Evolutionary conservation across 1,140 invertebrate genomes (phyloP).

Genomic region (Ericerus pela): DNA sequence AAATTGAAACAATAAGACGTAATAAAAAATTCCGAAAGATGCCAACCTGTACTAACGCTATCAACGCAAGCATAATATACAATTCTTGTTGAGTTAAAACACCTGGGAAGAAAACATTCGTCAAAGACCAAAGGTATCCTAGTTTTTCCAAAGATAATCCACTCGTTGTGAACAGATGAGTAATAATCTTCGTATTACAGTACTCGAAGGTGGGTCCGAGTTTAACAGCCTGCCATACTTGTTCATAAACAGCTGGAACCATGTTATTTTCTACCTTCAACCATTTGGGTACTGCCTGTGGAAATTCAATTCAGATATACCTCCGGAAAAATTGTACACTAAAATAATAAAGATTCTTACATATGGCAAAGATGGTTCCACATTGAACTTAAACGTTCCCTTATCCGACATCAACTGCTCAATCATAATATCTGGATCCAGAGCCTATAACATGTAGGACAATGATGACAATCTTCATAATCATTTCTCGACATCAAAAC

Average conservation of each 20-base stretch:
- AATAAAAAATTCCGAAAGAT: not conserved
- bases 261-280: constrained; percentile 33
- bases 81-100: constrained; percentile 43
- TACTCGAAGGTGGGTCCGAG: constrained; percentile 28
- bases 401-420: constrained; percentile 4
- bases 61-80: constrained; percentile 42
- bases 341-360: not conserved
- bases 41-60: constrained; percentile 42
- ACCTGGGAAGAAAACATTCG: constrained; percentile 42
- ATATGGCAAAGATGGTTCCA: not conserved
- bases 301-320: too few species aligned
- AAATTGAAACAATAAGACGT: not conserved
- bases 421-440: constrained; percentile 5
- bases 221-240: constrained; percentile 34
- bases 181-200: constrained; percentile 43
- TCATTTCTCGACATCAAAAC: not conserved
- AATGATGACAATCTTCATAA: not conserved
- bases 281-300: constrained; percentile 31
- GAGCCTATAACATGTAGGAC: not conserved
- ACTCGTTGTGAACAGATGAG: constrained; percentile 43
- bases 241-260: constrained; percentile 35
- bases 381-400: constrained; percentile 4
- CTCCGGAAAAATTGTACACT: not conserved
- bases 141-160: constrained; percentile 41
- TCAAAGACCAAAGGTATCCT: constrained; percentile 46